Conservation (phyloP, 2,797 vertebrate genomes). For the Coranthus polyacanthus region DNA sequence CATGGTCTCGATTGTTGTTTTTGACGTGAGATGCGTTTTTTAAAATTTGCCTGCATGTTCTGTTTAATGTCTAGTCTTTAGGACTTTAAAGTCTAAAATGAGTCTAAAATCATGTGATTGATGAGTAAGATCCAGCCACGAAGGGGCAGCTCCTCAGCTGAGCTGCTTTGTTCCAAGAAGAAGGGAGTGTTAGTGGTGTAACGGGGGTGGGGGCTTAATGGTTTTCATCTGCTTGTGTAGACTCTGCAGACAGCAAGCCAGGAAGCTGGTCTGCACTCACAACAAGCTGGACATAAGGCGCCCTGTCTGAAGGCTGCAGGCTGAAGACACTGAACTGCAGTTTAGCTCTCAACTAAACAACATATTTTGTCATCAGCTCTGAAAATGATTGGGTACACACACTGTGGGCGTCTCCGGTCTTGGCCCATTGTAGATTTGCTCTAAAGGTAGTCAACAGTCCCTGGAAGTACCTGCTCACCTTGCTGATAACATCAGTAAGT, state of each 20-base stretch:
- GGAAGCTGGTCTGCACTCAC: conserved; percentile 45
- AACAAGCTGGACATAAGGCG: conserved; percentile 49
- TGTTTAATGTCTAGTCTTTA: no score
- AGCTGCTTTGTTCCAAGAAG: conserved; percentile 75
- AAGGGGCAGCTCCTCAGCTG: conserved; percentile 60
- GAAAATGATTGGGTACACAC: conserved; percentile 49
- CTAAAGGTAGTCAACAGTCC: conserved; percentile 4
- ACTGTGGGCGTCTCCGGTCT: conserved; percentile 19
- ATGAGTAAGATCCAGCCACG: no score
- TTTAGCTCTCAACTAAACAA: conserved; percentile 34
- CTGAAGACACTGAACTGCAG: conserved; percentile 32
- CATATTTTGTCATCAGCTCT: conserved; percentile 12
- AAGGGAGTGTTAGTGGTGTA: conserved; percentile 7
- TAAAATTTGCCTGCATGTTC: no score
- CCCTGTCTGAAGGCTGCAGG: conserved; percentile 28
- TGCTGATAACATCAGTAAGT: conserved; percentile 15
- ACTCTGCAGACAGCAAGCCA: conserved; percentile 36
- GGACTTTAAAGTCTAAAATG: no score
- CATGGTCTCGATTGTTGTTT: no score
- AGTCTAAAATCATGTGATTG: conserved; percentile 39
- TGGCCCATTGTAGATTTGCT: conserved; percentile 16
- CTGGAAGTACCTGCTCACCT: not conserved
- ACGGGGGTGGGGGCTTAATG: conserved; percentile 54
- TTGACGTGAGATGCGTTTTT: no score
- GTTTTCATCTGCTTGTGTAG: conserved; percentile 71